Evolutionary conservation across 1,140 invertebrate genomes (phyloP), one percentile per base, ranked within the genome.

Genomic region (Zaprionus camerounensis): DNA sequence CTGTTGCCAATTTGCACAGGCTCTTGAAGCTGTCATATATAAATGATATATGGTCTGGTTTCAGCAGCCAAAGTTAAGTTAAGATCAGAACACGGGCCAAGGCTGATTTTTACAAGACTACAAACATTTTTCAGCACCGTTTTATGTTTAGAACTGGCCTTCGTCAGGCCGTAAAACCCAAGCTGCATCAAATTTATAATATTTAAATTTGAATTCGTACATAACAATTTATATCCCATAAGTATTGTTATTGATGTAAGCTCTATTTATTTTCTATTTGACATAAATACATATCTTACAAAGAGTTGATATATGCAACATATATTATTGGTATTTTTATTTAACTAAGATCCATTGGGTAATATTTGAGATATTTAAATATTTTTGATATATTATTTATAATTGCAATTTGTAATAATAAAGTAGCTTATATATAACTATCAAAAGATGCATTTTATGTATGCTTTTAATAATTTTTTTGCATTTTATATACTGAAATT

Each of bases 41-140:
- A 53, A 64, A 72, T 83, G 84, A 88, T 67, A 77, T 76, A 76
- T 71, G 66, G 55, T 51, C 46, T 49, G 65, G 63, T 49, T 81
- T 44, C 41, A 57, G 69, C 71, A 44, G 28, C 31, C 69, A 78
- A 75, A 70, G 56, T 78, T 64, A 46, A 82, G 41, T 36, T 68
- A 3, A 36, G 26, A 34, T 34, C 20, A 22, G 31, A 41, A 56
- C 68, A 38, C 26, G 22, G 56, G 46, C 49, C 81, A 84, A 82
- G 80, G 80, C 82, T 72, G 61, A 46, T 46, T 26, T 70, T 51
- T 7, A 49, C 26, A 31, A 49, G 58, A 28, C 15, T 5, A 55
- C 51, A 36, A 31, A 11, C 12, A 53, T n/a, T 65, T 15, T 36
- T 65, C 5, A 22, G 11, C 11, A 51, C 7, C 11, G 15, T 51